These are phyloP conservation scores for Leptopilina boulardi DNA, from an alignment of 1,140 invertebrate species.

Conservation along the genomic window DNA sequence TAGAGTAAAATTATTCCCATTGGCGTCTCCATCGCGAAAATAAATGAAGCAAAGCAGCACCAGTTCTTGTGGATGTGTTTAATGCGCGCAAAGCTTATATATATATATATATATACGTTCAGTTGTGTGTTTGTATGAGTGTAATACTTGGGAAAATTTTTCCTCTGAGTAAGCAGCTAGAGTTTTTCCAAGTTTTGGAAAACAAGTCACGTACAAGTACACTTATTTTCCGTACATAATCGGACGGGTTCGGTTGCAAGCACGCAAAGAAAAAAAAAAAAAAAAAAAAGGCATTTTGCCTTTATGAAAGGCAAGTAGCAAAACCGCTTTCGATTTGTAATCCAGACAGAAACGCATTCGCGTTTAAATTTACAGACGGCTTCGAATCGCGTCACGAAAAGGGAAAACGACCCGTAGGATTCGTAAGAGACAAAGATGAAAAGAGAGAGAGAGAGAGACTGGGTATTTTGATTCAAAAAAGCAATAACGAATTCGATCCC, in stretches of 20 bases:
- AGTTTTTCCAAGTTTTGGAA: constrained; percentile 53
- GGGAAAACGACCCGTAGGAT: constrained; percentile 26
- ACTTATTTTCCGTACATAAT: constrained; percentile 67
- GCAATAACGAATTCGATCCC: constrained; percentile 67
- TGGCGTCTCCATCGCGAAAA: constrained; percentile 10
- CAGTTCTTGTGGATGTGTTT: neutral
- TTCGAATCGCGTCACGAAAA: constrained; percentile 31
- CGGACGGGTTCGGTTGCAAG: constrained; percentile 50
- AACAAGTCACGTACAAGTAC: constrained; percentile 63
- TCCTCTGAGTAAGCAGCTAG: constrained; percentile 40
- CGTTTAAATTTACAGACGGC: constrained; percentile 61
- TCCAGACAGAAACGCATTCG: constrained; percentile 67
- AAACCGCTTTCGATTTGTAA: constrained; percentile 70
- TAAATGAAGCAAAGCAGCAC: constrained; percentile 21
- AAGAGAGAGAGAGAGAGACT: constrained; percentile 44
- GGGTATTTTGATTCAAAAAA: constrained; percentile 65
- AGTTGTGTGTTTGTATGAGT: neutral
- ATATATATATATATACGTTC: too few relatives aligned
- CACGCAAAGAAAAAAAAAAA: constrained; percentile 39
- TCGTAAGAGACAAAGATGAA: constrained; percentile 39
- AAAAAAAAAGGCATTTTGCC: constrained; percentile 23
- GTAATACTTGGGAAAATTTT: neutral
- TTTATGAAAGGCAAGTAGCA: constrained; percentile 68
- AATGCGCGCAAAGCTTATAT: constrained; percentile 8
- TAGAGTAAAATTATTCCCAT: constrained; percentile 9